Base-by-base conservation (phyloP, 2,797 vertebrate species). In the Liparis tanakae region DNA sequence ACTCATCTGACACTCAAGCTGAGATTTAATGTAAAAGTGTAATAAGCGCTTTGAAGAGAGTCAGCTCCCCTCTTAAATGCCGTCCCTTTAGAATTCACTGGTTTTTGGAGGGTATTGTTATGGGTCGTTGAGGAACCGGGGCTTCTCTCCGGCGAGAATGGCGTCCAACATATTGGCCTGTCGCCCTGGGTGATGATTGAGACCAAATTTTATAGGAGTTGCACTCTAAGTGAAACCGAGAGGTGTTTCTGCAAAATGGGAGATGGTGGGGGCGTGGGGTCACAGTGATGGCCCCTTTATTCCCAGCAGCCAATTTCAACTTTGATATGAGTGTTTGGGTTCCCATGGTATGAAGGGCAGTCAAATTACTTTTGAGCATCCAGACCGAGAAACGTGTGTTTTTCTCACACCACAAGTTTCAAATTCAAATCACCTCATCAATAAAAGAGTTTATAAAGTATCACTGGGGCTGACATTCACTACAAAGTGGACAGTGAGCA, bases 11-110 rank as follows among this genome's bases (percentile, higher is more conserved):
- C 91, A 92, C 88, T 88, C 84, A 46, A 76, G 85, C 78, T 86
- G 81, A 87, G 83, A 90, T 91, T 91, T 88, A 91, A 91, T 93
- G 91, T 90, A 89, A 89, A 91, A 88, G 86, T 88, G 83, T 91
- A 91, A 92, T 92, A 86, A 89, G 88, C 84, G 81, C 83, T 89
- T 86, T 86, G 82, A 88, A 88, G 79, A 87, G 86, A 83, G 84
- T 85, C 82, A 72, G 82, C 86, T 80, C 67, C 73, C 67, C 80
- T 87, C 83, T 80, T 85, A 88, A 92, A 84, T 3, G 72, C 76
- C 12, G 67, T 92, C 88, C 87, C 91, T 69, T 87, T 78, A 89
- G 89, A 85, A 86, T 88, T 88, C 76, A 62, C 65, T 82, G 85
- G 88, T 92, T 90, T 61, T 91, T 70, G 14, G 80, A 86, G 83